Evolutionary conservation across 2,797 vertebrate species (phyloP), one percentile per base, ranked within the genome.

Genomic region (Acridotheres tristis): DNA sequence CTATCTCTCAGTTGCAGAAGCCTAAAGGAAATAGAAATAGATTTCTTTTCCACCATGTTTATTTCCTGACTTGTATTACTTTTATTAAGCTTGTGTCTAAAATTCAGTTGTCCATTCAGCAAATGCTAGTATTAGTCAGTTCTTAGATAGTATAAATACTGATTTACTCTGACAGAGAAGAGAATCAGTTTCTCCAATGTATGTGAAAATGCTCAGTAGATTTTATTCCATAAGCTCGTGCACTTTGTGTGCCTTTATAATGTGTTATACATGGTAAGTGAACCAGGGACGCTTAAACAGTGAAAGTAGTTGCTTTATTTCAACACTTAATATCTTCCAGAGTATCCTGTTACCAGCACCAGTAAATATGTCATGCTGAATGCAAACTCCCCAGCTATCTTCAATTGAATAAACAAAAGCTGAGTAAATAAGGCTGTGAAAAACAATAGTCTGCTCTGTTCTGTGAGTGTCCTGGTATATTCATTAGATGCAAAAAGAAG

Each of bases 61-160:
- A 88, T 96, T 97, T 94, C 43, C 43, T 95, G 57, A 62, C 75
- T 95, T 88, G 63, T 89, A 93, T 57, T 73, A 79, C 74, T 96
- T 75, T 95, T 97, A 96, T 97, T 96, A 96, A 95, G 96, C 97
- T 96, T 96, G 69, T 94, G 78, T 96, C 93, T 94, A 77, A 95
- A 94, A 97, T 97, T 86, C 88, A 94, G 65, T 97, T 96, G 85
- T 94, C 67, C 97, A 67, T 96, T 97, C 96, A 95, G 85, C 97
- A 97, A 96, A 95, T 95, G 73, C 72, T 94, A 94, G 75, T 86
- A 95, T 97, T 97, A 97, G 82, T 95, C 88, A 91, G 96, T 97
- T 96, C 80, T 96, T 97, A 91, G 85, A 67, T 93, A 84, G 59
- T 91, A 95, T 96, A 97, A 97, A 96, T 97, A 96, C 96, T 97